phyloP scores from a whole-genome alignment of 1,140 invertebrate species.

The Dinoponera quadriceps region DNA sequence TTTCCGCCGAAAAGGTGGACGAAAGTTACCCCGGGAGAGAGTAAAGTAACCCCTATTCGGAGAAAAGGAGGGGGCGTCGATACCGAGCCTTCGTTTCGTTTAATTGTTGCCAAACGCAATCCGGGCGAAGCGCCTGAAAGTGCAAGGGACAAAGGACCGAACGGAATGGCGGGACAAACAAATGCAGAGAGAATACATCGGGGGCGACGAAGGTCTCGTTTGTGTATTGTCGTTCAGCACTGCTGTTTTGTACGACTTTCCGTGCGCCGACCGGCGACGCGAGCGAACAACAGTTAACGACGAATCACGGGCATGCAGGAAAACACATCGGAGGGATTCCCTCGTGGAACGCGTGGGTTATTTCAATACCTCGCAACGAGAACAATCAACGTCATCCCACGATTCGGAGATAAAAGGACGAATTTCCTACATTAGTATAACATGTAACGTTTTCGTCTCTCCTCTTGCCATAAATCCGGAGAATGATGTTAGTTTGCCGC shows the following conservation, averaged over 20 bases:
- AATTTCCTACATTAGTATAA: neutral
- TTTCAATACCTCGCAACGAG: slow-evolving; percentile 39
- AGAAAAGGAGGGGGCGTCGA: too few relatives aligned
- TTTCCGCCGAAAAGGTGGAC: neutral
- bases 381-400: slow-evolving; percentile 35
- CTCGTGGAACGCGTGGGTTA: slow-evolving; percentile 31
- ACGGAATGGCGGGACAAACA: slow-evolving; percentile 41
- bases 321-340: slow-evolving; percentile 29
- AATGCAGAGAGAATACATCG: slow-evolving; percentile 54
- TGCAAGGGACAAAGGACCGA: neutral
- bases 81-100: neutral
- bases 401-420: slow-evolving; percentile 12
- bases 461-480: neutral
- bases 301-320: slow-evolving; percentile 36
- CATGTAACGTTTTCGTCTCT: too few relatives aligned
- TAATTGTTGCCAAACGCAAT: slow-evolving; percentile 46
- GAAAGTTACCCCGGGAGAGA: neutral
- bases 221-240: slow-evolving; percentile 63
- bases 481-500: slow-evolving; percentile 4
- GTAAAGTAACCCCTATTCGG: slow-evolving; percentile 18
- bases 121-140: slow-evolving; percentile 35
- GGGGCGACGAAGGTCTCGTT: slow-evolving; percentile 62
- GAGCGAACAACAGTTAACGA: slow-evolving; percentile 49
- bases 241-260: slow-evolving; percentile 52
- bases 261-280: neutral